Evolutionary conservation across 2,113 vertebrate genomes (phyloP), one percentile per base, ranked within the genome.

Genomic region (Sula dactylatra): DNA sequence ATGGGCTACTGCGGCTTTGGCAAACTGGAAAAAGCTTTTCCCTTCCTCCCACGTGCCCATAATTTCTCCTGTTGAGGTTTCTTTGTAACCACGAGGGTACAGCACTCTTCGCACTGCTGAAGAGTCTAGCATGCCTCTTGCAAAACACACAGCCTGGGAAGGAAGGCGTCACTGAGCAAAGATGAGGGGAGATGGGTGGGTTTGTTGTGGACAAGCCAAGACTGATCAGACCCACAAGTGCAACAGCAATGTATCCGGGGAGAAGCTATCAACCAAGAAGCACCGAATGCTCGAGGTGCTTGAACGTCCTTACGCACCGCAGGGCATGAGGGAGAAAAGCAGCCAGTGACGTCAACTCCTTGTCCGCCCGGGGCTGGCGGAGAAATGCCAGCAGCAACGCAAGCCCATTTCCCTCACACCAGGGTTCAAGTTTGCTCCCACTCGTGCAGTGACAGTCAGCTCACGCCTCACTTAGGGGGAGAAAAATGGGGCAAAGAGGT

Each of bases 211-310:
- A 40, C 6, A 29, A 80, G 13, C 13, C 16, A 52, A 54, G 74
- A 65, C 22, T 18, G 22, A 69, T 38, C 36, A 82, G 62, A 58
- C 25, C 38, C 78, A 25, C 0, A 1, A 54, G 18, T 6, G 16
- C 42, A 74, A 59, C 32, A 65, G 29, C 16, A 6, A 2, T 6
- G 4, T 47, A 19, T 27, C 31, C 9, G 1, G 58, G 49, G 21
- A 85, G 58, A 87, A 74, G n/a, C 31, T 65, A 22, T 49, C 44
- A 44, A 29, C 6, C 55, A 55, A 49, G 36, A 36, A 54, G 38
- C 55, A 36, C n/a, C 0, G 2, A n/a, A 54, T 2, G 1, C 20
- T 12, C 1, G 0, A 59, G 32, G 50, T 4, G 31, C 58, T 66
- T 54, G 20, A 67, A n/a, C 40, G 16, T 72, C 65, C 31, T 1